A percentile compares a stretch with the other conserved stretches of the same genome.
These are phyloP conservation scores for Drosophila gunungcola DNA, from an alignment of 1,140 invertebrate genomes.

Conservation along the genomic window DNA sequence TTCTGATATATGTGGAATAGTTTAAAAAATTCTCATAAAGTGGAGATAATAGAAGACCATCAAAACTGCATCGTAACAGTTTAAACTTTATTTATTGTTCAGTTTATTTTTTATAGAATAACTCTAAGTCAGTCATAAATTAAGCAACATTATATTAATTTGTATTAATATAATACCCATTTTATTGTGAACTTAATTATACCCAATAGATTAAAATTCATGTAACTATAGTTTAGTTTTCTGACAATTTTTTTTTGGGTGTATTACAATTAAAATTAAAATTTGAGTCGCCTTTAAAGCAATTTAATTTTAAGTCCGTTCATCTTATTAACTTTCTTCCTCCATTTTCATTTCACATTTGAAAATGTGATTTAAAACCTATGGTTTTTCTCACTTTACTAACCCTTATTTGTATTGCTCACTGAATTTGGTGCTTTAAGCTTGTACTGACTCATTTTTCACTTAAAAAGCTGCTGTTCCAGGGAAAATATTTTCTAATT, in stretches of 20 bases:
- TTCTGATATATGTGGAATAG: neutral
- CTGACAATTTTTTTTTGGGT: too few species aligned
- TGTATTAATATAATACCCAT: too few species aligned
- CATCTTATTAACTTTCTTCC: too few species aligned
- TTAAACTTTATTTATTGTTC: neutral
- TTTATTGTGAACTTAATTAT: too few species aligned
- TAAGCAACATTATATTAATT: too few species aligned
- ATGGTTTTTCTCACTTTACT: neutral
- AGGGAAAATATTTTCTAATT: slow-evolving; percentile 52
- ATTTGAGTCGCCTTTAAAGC: too few species aligned
- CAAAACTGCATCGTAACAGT: slow-evolving; percentile 9
- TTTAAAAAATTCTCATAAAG: slow-evolving; percentile 1
- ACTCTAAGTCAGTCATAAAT: too few species aligned
- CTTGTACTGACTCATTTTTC: slow-evolving; percentile 18
- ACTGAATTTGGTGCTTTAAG: neutral
- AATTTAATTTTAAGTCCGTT: too few species aligned
- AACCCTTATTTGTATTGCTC: neutral
- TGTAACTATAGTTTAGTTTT: too few species aligned
- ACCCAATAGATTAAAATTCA: too few species aligned
- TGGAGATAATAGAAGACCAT: neutral
- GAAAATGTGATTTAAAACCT: neutral
- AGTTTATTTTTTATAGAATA: neutral
- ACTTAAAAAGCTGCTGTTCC: slow-evolving; percentile 12
- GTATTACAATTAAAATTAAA: too few species aligned
- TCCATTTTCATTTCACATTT: neutral